A percentile compares a stretch with the other conserved stretches of the same genome.
phyloP scores from a whole-genome alignment of 2,113 vertebrate genomes.

The Cheirogaleus medius region DNA sequence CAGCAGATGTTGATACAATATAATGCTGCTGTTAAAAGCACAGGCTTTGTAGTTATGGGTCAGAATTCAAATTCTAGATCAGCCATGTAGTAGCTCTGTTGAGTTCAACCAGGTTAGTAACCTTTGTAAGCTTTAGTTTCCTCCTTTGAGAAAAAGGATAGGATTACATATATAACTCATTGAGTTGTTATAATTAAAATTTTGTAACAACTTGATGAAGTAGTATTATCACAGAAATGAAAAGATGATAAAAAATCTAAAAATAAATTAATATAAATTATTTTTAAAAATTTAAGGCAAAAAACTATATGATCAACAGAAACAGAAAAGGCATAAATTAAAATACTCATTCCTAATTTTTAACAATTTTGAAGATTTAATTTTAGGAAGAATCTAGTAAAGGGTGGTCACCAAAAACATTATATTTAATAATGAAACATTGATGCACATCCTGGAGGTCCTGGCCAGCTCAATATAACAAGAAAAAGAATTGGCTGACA shows the following conservation, averaged over 20 bases:
- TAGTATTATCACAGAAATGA: not conserved
- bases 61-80: not conserved
- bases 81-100: not conserved
- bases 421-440: not conserved
- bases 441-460: not conserved
- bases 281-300: not conserved
- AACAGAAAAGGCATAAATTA: not conserved
- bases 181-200: not conserved
- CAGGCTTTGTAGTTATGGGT: not conserved
- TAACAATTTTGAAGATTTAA: constrained; percentile 5
- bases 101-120: not conserved
- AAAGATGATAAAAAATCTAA: not conserved
- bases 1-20: not conserved
- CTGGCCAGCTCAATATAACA: not conserved
- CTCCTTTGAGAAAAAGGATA: constrained; percentile 11
- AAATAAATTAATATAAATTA: not conserved
- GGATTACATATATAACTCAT: not conserved
- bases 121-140: not conserved
- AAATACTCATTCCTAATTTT: not conserved
- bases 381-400: not conserved
- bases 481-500: not conserved
- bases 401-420: not conserved
- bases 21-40: not conserved
- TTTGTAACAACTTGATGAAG: constrained; percentile 2
- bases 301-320: not conserved